These are phyloP conservation scores for Struthio camelus DNA, from an alignment of 2,113 vertebrate species.

Conservation along the genomic window DNA sequence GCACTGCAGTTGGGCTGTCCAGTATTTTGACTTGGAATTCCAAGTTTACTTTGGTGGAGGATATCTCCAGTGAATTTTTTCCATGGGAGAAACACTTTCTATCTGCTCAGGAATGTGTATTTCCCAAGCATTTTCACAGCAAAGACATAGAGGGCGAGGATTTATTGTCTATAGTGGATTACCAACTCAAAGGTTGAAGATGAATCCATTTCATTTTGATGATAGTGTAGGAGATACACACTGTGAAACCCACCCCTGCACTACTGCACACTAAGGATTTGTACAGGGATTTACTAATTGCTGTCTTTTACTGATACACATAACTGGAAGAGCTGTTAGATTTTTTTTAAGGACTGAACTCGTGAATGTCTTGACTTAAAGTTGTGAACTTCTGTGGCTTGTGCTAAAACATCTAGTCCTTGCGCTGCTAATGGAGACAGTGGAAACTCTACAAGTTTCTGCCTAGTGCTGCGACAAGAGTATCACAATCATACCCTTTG, in stretches of 20 bases:
- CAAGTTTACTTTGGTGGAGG: background rate
- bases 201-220: background rate
- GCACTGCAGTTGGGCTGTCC: background rate
- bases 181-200: background rate
- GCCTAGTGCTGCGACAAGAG: background rate
- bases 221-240: background rate
- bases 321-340: background rate
- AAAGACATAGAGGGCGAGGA: background rate
- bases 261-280: background rate
- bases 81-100: background rate
- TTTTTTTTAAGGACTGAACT: background rate
- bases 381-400: background rate
- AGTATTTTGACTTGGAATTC: background rate
- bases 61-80: background rate
- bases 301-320: background rate
- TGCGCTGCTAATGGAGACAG: rapidly evolving
- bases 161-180: background rate
- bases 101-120: background rate
- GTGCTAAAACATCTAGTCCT: background rate
- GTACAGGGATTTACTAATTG: background rate
- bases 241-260: background rate
- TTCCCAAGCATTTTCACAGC: background rate
- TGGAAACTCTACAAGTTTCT: background rate
- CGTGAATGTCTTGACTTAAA: background rate
- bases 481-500: background rate